These are phyloP conservation scores for Huso huso DNA, from an alignment of 2,797 vertebrate genomes.

Conservation along the genomic window DNA sequence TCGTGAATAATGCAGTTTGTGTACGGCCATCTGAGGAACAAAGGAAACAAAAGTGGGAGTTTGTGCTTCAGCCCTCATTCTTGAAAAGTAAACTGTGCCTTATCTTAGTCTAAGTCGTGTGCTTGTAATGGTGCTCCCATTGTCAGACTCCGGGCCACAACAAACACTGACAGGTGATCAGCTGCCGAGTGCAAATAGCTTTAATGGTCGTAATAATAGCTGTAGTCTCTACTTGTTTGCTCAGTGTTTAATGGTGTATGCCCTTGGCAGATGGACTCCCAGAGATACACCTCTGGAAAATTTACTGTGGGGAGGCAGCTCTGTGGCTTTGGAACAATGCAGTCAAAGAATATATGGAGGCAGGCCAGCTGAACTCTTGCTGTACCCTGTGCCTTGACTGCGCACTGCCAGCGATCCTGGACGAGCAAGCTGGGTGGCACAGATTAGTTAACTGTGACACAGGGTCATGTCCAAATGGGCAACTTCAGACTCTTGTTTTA, in stretches of 20 bases:
- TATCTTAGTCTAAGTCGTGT: constrained; percentile 25
- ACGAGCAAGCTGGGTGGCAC: too few relatives aligned
- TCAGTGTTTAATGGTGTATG: constrained; percentile 44
- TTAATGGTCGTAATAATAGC: constrained; percentile 29
- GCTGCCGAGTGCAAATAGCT: constrained; percentile 42
- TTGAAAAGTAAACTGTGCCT: constrained; percentile 28
- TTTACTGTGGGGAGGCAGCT: too few relatives aligned
- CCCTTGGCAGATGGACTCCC: constrained; percentile 54
- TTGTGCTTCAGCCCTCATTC: constrained; percentile 23
- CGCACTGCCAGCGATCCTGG: too few relatives aligned
- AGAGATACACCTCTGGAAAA: constrained; percentile 39
- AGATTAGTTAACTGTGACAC: too few relatives aligned
- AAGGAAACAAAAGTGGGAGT: not conserved
- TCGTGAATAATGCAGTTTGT: too few relatives aligned
- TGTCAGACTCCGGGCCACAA: constrained; percentile 20
- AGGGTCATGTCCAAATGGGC: too few relatives aligned
- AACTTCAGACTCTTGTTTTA: too few relatives aligned
- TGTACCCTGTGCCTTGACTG: not conserved
- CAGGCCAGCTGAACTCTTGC: not conserved
- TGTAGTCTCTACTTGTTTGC: constrained; percentile 46
- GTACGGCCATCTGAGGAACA: not conserved
- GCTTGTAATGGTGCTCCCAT: constrained; percentile 13
- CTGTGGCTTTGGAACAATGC: not conserved
- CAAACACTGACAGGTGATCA: constrained; percentile 51
- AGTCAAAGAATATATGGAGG: not conserved